Conservation (phyloP, 2,888 invertebrate species). For the Lacanobia wlatinum region DNA sequence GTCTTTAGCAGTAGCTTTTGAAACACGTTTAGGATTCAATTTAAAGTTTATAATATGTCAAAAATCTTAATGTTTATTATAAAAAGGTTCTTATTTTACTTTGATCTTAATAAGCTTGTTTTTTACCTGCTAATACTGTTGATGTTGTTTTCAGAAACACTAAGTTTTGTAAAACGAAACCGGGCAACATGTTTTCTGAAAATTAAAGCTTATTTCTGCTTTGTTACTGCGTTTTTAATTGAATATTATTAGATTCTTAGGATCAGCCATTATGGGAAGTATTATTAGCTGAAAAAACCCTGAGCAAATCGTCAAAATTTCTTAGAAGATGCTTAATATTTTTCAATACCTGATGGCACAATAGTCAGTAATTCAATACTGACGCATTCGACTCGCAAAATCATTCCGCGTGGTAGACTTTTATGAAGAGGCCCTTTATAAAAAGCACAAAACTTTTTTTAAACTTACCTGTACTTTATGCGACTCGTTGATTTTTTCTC, state of each 20-base stretch:
- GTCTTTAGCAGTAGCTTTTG: conserved; percentile 45
- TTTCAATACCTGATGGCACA: conserved; percentile 50
- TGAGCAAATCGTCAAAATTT: conserved; percentile 29
- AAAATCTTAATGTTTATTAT: conserved; percentile 28
- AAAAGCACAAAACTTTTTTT: conserved; percentile 51
- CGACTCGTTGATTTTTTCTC: conserved; percentile 5
- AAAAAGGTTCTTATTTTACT: conserved; percentile 24
- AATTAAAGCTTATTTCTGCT: neutral
- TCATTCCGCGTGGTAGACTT: conserved; percentile 55
- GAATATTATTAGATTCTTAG: neutral
- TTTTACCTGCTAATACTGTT: conserved; percentile 19
- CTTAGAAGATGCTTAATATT: conserved; percentile 43
- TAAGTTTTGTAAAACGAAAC: neutral
- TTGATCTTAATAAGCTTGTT: conserved; percentile 17
- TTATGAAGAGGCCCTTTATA: conserved; percentile 48
- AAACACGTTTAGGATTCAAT: conserved; percentile 47
- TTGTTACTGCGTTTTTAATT: neutral
- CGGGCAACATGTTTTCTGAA: conserved; percentile 4
- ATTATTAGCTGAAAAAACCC: conserved; percentile 1
- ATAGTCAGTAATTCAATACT: conserved; percentile 65
- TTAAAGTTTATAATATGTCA: conserved; percentile 39
- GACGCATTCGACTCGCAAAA: conserved; percentile 54
- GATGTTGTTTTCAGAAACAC: neutral
- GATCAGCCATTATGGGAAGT: conserved; percentile 14
- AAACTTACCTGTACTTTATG: conserved; percentile 46